Evolutionary conservation across 2,888 invertebrate species (phyloP), one percentile per base, ranked within the genome.

Genomic region (Tipula lateralis): DNA sequence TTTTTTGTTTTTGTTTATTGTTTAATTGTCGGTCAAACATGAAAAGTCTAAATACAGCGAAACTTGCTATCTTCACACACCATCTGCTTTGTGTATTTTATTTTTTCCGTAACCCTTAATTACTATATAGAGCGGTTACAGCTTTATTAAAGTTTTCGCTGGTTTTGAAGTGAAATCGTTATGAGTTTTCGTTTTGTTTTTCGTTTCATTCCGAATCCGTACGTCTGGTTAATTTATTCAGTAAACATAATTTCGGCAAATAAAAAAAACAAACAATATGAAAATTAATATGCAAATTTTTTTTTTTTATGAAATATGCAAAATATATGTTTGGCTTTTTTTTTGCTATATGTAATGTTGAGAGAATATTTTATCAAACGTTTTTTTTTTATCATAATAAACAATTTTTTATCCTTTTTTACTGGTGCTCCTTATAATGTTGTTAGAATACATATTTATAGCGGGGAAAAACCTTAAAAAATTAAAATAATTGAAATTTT

Each of bases 251-350:
- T 66, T 66, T 66, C 24, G 24, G 66, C 44, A 66, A 44, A 16
- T 44, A 44, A 44, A 44, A 44, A 16, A 44, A 66, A 19, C 66
- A 19, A 66, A 66, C 66, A 66, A 66, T 66, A 66, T 66, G 66
- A 66, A 66, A 66, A 66, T 66, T 66, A 66, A 66, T 66, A 66
- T 66, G 66, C 66, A 66, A 66, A 24, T 66, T 66, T 66, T 66
- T 66, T 44, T 36, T 39, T 39, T 39, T 39, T 39, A 0, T 39
- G 39, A 39, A 39, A 39, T 44, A 66, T 66, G 66, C 66, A 66
- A 66, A 66, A 66, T 66, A 24, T 66, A 66, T 19, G 66, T 66
- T 66, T 66, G 66, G 66, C 6, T 66, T 66, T 66, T 66, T 24
- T 19, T 66, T 66, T 66, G 1, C 3, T 9, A 36, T 12, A n/a